Evolutionary conservation across 53 echinoderm and acorn worm species (phyloP).

Genomic region (Temnopleurus reevesii): DNA sequence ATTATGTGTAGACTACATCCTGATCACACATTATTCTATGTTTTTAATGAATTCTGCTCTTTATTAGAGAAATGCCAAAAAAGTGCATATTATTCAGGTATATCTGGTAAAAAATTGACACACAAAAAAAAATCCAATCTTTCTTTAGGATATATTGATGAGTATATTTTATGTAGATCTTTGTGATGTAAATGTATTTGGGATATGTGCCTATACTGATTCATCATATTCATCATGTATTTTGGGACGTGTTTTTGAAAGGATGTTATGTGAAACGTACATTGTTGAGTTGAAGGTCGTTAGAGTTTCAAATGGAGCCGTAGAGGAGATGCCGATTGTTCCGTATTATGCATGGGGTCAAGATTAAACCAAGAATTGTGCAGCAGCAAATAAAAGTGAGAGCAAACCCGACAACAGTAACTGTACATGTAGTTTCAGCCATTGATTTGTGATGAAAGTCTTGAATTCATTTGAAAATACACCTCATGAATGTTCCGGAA

Average conservation of each 20-base stretch:
- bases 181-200: not conserved
- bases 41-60: not conserved
- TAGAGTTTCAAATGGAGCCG: not conserved
- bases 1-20: too few species aligned
- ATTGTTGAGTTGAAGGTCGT: not conserved
- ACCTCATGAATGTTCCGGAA: too few species aligned
- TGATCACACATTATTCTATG: not conserved
- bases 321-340: not conserved
- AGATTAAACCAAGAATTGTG: too few species aligned
- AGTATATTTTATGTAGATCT: too few species aligned
- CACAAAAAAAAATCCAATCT: too few species aligned
- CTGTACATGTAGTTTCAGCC: too few species aligned
- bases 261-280: not conserved
- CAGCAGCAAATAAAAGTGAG: not conserved
- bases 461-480: too few species aligned
- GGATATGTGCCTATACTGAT: not conserved
- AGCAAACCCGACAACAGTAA: too few species aligned
- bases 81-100: not conserved
- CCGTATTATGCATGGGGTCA: too few species aligned
- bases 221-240: not conserved
- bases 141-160: too few species aligned
- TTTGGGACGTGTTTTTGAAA: not conserved
- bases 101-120: too few species aligned
- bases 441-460: too few species aligned
- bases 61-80: not conserved